A percentile compares a stretch with the other conserved stretches of the same genome.
phyloP scores from a whole-genome alignment of 2,797 vertebrate species.

The Neopelma chrysocephalum region DNA sequence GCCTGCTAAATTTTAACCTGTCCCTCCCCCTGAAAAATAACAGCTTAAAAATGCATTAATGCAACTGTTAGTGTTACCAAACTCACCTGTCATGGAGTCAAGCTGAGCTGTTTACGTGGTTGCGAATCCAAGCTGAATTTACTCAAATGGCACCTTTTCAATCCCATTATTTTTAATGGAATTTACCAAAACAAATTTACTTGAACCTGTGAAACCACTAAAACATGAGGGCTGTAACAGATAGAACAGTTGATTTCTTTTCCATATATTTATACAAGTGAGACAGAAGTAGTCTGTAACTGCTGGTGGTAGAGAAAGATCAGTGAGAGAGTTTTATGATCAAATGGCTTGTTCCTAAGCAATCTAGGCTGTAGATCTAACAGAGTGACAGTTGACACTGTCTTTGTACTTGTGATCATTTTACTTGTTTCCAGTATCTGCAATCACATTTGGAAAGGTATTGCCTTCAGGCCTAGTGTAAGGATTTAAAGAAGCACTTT shows the following conservation, averaged over 20 bases:
- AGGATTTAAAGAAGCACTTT: not conserved
- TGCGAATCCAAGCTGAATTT: not conserved
- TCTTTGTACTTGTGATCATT: not conserved
- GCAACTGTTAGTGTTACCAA: not conserved
- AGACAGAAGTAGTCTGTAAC: not conserved
- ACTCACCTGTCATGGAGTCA: not conserved
- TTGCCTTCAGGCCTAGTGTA: not conserved
- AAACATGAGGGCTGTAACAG: not conserved
- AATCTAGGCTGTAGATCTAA: not conserved
- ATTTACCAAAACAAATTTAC: not conserved
- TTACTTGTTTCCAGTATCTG: not conserved
- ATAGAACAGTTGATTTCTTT: not conserved
- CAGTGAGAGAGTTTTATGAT: not conserved
- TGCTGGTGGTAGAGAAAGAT: not conserved
- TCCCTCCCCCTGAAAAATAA: not conserved
- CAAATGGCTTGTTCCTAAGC: not conserved
- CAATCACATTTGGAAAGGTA: not conserved
- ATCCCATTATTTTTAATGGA: not conserved
- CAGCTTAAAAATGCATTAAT: not conserved
- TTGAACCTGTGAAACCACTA: not conserved
- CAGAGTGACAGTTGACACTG: not conserved
- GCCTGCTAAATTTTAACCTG: not conserved
- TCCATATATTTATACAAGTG: not conserved
- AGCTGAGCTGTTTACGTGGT: not conserved
- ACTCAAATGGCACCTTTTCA: accelerated